A percentile compares a stretch with the other conserved stretches of the same genome.
Evolutionary conservation across 2,113 vertebrate genomes (phyloP).

Genomic region (Ramphastos sulfuratus): DNA sequence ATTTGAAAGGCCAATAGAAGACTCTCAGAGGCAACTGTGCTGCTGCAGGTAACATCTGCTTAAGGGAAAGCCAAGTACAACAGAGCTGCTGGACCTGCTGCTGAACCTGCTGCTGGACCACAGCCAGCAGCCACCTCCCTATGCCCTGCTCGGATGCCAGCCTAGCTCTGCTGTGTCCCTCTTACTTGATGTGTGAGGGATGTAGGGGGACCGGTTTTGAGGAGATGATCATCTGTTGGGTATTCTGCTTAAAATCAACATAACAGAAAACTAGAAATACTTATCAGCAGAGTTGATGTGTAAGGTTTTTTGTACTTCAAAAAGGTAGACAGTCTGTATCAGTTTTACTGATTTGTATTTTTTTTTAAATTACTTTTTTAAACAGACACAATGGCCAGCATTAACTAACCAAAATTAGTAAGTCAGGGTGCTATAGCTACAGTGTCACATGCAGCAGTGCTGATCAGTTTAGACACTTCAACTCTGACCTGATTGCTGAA

Average conservation of each 20-base stretch:
- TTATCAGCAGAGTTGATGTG: not conserved
- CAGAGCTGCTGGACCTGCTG: not conserved
- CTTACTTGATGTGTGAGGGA: not conserved
- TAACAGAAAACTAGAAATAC: too few species aligned
- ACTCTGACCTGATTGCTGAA: not conserved
- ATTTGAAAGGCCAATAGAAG: not conserved
- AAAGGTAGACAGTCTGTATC: not conserved
- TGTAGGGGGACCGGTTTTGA: not conserved
- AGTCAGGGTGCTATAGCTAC: not conserved
- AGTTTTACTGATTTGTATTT: not conserved
- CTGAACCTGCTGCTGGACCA: not conserved
- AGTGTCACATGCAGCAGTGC: not conserved
- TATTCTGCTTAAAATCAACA: not conserved
- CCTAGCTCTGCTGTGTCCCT: not conserved
- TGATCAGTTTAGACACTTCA: not conserved
- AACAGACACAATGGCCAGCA: not conserved
- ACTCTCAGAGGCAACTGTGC: accelerated
- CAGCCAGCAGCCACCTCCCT: not conserved
- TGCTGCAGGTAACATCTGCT: not conserved
- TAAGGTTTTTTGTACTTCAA: not conserved
- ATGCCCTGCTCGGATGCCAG: not conserved
- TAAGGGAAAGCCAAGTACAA: not conserved
- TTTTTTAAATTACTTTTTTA: not conserved
- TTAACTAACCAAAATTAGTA: not conserved
- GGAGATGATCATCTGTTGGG: not conserved